phyloP scores from a whole-genome alignment of 2,888 invertebrate species.

The Agriotes lineatus region DNA sequence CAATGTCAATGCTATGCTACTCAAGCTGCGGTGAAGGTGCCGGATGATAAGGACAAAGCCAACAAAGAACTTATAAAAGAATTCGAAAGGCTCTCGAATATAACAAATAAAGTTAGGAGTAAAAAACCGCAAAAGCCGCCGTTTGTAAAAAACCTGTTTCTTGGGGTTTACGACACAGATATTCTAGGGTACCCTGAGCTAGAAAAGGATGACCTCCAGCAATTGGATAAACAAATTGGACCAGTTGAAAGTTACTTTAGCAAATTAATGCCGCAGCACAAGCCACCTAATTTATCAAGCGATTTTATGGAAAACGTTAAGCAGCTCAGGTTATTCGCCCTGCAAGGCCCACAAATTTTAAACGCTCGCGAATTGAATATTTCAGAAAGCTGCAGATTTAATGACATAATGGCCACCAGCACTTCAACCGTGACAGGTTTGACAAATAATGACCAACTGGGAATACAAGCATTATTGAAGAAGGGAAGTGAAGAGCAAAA shows the following conservation, averaged over 20 bases:
- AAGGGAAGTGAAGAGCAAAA: slow-evolving; percentile 77
- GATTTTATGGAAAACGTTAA: slow-evolving; percentile 71
- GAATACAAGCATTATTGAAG: slow-evolving; percentile 69
- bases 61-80: slow-evolving; percentile 36
- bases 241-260: slow-evolving; percentile 68
- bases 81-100: slow-evolving; percentile 44
- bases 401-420: slow-evolving; percentile 72
- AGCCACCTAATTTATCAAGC: slow-evolving; percentile 66
- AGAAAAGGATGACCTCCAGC: slow-evolving; percentile 75
- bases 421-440: slow-evolving; percentile 41
- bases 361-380: slow-evolving; percentile 80
- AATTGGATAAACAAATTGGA: slow-evolving; percentile 72
- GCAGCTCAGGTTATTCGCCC: slow-evolving; percentile 77
- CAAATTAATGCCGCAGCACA: slow-evolving; percentile 58
- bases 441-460: slow-evolving; percentile 68
- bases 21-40: slow-evolving; percentile 32
- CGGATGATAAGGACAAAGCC: slow-evolving; percentile 21
- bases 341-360: slow-evolving; percentile 75
- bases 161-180: slow-evolving; percentile 79
- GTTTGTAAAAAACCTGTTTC: slow-evolving; percentile 82
- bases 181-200: slow-evolving; percentile 84
- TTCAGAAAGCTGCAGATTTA: slow-evolving; percentile 80
- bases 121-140: slow-evolving; percentile 72
- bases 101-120: slow-evolving; percentile 49
- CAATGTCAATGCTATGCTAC: slow-evolving; percentile 30